Evolutionary conservation across 2,888 invertebrate genomes (phyloP), one percentile per base, ranked within the genome.

Genomic region (Lepidocyrtoides sp.): DNA sequence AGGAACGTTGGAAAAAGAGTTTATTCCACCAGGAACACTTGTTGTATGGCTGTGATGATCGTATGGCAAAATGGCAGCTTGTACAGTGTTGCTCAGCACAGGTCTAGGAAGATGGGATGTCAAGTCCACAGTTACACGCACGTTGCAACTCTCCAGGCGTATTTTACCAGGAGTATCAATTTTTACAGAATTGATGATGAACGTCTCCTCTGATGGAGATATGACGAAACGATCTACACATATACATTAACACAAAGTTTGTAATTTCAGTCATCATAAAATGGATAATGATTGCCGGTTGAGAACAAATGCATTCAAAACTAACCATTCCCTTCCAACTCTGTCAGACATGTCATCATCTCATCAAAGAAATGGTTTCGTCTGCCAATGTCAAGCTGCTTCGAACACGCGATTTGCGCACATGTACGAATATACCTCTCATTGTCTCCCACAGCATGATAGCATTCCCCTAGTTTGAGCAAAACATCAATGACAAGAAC

Each of bases 391-490:
- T 97, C 97, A 93, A 98, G 96, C 95, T 54, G 66, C 88, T 92
- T 86, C 8, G 93, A 93, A 93, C 98, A 97, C 5, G 98, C 97
- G 92, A 98, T 97, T 86, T 97, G 97, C 75, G 97, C 97, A 95
- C 98, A 97, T 89, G 97, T 97, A 95, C 97, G 97, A 82, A 97
- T 96, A 94, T 97, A 97, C 94, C 97, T 97, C 94, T 97, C 97
- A 82, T 96, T 96, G 95, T 98, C 98, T 20, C 96, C 96, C 96
- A 98, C 97, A 94, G 97, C 97, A 93, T 97, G 96, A 94, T 98
- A 98, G 93, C 98, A 98, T 72, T 97, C 97, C 0, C 98, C 98
- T 54, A 99, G 95, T 94, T 98, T 97, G 0, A 98, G 95, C 92
- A 98, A 96, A 0, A 98, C 98, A 95, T 98, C 97, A 0, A 97